Base-by-base conservation (phyloP, 2,113 vertebrate genomes). In the Cyrtonyx montezumae region DNA sequence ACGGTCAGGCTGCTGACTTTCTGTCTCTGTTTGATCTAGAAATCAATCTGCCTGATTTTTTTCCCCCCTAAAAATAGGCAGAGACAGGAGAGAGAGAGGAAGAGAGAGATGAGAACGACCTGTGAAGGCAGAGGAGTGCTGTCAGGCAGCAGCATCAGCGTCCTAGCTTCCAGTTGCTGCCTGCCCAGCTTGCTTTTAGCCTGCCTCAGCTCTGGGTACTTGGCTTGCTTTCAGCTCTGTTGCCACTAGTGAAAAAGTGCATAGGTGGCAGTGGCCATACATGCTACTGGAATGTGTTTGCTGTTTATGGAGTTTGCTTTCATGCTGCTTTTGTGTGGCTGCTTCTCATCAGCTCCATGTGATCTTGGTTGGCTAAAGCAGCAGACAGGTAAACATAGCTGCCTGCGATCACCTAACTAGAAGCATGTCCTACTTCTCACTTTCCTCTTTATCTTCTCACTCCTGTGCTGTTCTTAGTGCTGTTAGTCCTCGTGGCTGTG, bases 311-410 rank as follows among this genome's bases (percentile, higher is more conserved):
- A 53, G 55, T 32, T 77, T 68, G 79, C 80, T 91, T 90, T 77
- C 48, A n/a, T 55, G 61, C n/a, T 77, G 37, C 92, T 75, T 78
- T 78, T 56, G n/a, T 84, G 76, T 59, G 43, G 73, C 90, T 71
- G 71, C 73, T 76, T 82, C 55, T 45, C 30, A 76, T 83, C 67
- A 63, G 6, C 25, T 36, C 67, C 20, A 1, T 36, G 48, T 49
- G 68, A 83, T 70, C n/a, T 61, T 22, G 82, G 43, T 55, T 66
- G 69, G 36, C 59, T 77, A 36, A 46, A 8, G 49, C 37, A 78
- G 48, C 80, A 49, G 36, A 32, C 45, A 48, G 70, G 55, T 71
- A 75, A 53, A 26, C 61, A 49, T 3, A 63, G 43, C 59, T 77
- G 68, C 63, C 16, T 63, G 1, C 51, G 40, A 67, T 40, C 30